phyloP scores from a whole-genome alignment of 2,888 invertebrate species.

The Digitonthophagus gazella region DNA sequence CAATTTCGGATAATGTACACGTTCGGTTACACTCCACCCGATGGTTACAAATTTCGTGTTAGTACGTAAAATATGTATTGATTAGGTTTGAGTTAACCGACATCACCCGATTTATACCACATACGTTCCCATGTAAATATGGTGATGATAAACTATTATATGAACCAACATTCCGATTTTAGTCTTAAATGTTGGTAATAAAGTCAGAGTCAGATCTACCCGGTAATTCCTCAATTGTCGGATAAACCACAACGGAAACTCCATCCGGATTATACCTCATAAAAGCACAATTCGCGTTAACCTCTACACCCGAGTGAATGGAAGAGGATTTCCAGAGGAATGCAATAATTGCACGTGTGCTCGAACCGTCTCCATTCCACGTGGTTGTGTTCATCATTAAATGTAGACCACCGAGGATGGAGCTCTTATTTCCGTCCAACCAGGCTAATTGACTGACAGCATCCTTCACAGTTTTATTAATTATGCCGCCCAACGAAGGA shows the following conservation, averaged over 20 bases:
- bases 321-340: constrained; percentile 20
- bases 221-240: constrained; percentile 35
- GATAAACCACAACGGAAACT: constrained; percentile 33
- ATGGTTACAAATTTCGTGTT: not conserved
- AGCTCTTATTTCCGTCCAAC: constrained; percentile 16
- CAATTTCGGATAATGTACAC: not conserved
- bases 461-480: constrained; percentile 34
- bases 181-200: too few relatives aligned
- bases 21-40: not conserved
- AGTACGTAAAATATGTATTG: not conserved
- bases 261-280: constrained; percentile 34
- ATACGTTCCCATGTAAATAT: not conserved
- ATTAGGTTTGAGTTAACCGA: not conserved
- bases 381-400: constrained; percentile 19
- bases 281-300: constrained; percentile 31
- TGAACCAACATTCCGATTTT: not conserved
- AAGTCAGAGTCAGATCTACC: constrained; percentile 33
- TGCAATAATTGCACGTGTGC: constrained; percentile 35
- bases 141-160: not conserved
- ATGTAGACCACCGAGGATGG: constrained; percentile 18
- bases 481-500: constrained; percentile 30
- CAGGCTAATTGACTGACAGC: constrained; percentile 34
- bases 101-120: not conserved
- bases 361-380: constrained; percentile 11
- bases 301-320: constrained; percentile 23